Percentiles rank a stretch among this genome's conserved stretches.
Conservation (phyloP, 1,140 invertebrate species). For the Diploscapter pachys region DNA sequence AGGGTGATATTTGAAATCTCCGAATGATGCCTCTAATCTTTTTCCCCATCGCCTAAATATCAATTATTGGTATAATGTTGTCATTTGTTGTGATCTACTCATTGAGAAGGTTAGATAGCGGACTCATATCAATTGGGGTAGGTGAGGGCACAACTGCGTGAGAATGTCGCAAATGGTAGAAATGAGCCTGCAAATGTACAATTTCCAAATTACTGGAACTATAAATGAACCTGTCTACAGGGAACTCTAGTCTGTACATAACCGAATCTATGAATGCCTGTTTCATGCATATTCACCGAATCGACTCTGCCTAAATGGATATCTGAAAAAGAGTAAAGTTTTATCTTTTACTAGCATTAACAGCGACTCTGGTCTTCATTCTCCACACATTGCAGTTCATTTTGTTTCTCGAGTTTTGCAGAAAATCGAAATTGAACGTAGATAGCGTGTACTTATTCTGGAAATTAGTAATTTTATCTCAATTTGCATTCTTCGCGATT, state of each 20-base stretch:
- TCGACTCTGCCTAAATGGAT: conserved; percentile 48
- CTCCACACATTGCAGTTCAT: conserved; percentile 56
- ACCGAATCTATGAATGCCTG: conserved; percentile 55
- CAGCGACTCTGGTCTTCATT: conserved; percentile 58
- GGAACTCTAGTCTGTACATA: conserved; percentile 56
- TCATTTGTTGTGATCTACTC: conserved; percentile 12
- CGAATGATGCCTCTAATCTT: conserved; percentile 42
- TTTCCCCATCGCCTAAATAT: conserved; percentile 44
- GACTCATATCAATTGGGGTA: conserved; percentile 46
- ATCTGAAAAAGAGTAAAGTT: not conserved
- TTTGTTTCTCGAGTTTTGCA: conserved; percentile 53
- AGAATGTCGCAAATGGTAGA: conserved; percentile 58
- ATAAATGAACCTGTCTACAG: conserved; percentile 29
- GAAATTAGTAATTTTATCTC: not conserved
- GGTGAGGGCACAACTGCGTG: conserved; percentile 49
- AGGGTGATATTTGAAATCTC: conserved; percentile 19
- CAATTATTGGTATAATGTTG: not conserved
- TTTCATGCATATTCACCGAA: conserved; percentile 58
- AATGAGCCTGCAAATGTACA: conserved; percentile 46
- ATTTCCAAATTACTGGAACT: not conserved
- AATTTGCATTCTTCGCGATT: too few species aligned
- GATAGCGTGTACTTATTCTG: conserved; percentile 31
- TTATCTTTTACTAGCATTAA: conserved; percentile 53
- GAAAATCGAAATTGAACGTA: conserved; percentile 55
- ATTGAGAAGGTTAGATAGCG: conserved; percentile 44